Base-by-base conservation (phyloP, 2,113 vertebrate species). In the Psittacula cyanocephala region DNA sequence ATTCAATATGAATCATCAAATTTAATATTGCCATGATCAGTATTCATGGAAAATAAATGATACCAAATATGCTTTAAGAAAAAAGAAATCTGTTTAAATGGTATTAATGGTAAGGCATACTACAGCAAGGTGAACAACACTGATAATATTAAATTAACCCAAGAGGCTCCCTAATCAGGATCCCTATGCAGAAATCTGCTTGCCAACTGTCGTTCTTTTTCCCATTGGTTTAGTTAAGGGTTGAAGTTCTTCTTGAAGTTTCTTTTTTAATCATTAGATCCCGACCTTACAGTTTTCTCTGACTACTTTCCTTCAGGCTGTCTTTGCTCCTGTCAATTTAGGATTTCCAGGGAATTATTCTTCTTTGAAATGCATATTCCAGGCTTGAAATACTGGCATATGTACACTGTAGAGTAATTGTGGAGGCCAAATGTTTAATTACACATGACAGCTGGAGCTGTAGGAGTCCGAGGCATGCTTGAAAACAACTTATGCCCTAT, bases 391-490 rank as follows among this genome's bases (percentile, higher is more conserved):
- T 98, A 98, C 98, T 98, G 98, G 98, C 98, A 98, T 99, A 99
- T 99, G 98, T 98, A 98, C 98, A 98, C 98, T 98, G 99, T 98
- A 98, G 98, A 99, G 98, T 98, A 99, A 99, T 98, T 98, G 99
- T 98, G 98, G 98, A 99, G 99, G 99, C 99, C 99, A 99, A 99
- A 99, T 99, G 99, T 99, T 99, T 99, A 99, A 99, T 99, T 99
- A 99, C 99, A 99, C 98, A 98, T 99, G 99, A 99, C 99, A 99
- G 99, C 98, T 98, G 97, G 97, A 99, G 98, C 99, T 99, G 99
- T 98, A 97, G 99, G 98, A 98, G 98, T 98, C 98, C 98, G 97
- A 98, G 97, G 97, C 95, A 97, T 98, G 98, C 98, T 98, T 98
- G 98, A 98, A 98, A 99, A 98, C 98, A 98, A 98, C 97, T 96